Evolutionary conservation across 2,797 vertebrate genomes (phyloP), one percentile per base, ranked within the genome.

Genomic region (Ciconia nigra): DNA sequence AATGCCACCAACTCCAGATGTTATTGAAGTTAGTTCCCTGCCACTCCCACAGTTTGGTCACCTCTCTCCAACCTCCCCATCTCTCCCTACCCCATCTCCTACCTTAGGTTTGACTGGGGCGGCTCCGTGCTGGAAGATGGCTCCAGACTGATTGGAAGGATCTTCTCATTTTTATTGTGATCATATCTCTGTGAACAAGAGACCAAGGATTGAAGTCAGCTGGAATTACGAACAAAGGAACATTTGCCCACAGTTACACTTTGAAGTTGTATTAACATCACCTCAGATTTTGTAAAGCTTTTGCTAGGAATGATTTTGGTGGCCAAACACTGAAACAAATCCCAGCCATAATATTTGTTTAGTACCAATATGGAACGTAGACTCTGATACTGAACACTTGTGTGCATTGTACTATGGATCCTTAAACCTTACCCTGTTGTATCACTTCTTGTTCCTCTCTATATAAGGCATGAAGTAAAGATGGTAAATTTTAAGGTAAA

Each of bases 161-260:
- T 98, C 97, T 99, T 99, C 95, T 99, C 99, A 47, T 98, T 99
- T 96, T 99, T 99, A 96, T 98, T 99, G 97, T 99, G 99, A 97
- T 99, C 99, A 3, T 99, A 99, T 95, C 99, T 99, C 99, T 99
- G 94, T 21, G n/a, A 94, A 46, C 17, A 82, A 97, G 87, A 96
- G 54, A 96, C 16, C 82, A 95, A 89, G 58, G 44, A 67, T 0
- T 91, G 58, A 85, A 95, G 74, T 83, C 83, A 93, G 83, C 44
- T 49, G 57, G 52, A 65, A 82, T 89, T 49, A 81, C 1, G 3
- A 80, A 69, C 59, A 80, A 67, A 85, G 65, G 65, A 66, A 57
- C 25, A 15, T 24, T 42, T 55, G 42, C 55, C 84, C 73, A 66
- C 25, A 58, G 82, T 71, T 19, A 37, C 8, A 10, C 57, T 85